Evolutionary conservation across 64 coral and sea anemone species (phyloP).

Genomic region (Montipora efflorescens): DNA sequence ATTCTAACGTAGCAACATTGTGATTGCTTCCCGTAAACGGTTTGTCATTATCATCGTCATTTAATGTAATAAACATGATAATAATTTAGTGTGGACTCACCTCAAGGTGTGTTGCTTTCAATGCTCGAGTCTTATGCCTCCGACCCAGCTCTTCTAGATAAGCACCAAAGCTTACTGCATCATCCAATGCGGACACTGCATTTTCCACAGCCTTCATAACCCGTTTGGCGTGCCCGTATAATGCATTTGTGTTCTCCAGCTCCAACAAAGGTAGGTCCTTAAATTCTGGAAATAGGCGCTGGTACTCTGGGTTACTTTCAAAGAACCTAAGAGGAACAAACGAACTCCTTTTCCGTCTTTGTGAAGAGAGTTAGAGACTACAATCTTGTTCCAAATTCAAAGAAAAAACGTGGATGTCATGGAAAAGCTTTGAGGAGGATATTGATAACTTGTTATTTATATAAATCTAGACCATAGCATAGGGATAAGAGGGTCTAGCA

Average conservation of each 20-base stretch:
- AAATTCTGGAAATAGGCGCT: conserved; percentile 88
- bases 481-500: too few relatives aligned
- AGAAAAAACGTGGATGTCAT: too few relatives aligned
- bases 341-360: background rate
- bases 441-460: too few relatives aligned
- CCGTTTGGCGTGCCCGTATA: conserved; percentile 87
- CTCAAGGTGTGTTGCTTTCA: conserved; percentile 79
- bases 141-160: conserved; percentile 86
- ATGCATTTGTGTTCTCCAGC: conserved; percentile 77
- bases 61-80: too few relatives aligned
- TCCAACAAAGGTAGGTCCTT: conserved; percentile 70
- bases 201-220: conserved; percentile 94
- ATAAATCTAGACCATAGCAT: too few relatives aligned
- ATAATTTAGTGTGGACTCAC: conserved; percentile 12
- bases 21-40: too few relatives aligned
- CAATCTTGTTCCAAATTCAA: too few relatives aligned
- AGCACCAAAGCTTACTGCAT: conserved; percentile 64
- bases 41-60: too few relatives aligned
- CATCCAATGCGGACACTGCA: conserved; percentile 78
- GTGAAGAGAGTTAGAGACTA: too few relatives aligned
- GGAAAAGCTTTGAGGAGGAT: too few relatives aligned
- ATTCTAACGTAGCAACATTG: too few relatives aligned
- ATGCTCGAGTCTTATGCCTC: conserved; percentile 63
- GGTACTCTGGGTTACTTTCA: conserved; percentile 82
- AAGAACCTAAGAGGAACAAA: conserved; percentile 71